Evolutionary conservation across 1,140 invertebrate species (phyloP), one percentile per base, ranked within the genome.

Genomic region (Aphelenchoides avenae): DNA sequence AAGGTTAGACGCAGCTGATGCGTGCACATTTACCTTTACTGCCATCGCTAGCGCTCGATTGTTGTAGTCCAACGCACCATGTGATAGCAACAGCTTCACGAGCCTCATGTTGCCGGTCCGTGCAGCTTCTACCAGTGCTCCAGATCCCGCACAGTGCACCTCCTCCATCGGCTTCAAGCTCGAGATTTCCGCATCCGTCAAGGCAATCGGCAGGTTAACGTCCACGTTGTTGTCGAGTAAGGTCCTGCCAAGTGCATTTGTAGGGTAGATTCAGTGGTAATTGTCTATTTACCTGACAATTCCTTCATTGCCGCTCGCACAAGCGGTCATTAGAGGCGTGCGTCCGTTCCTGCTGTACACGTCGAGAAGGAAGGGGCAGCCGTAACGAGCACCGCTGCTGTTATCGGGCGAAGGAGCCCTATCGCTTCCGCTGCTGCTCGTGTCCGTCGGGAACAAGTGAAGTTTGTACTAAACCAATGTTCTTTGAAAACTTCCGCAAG

Each of bases 41-140:
- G 27, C 27, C 57, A 13, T 31, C 44, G 54, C 15, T 31, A 94
- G 79, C 9, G 90, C 90, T 60, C 85, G 83, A 52, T 87, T 87
- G 36, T 89, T 86, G 43, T 89, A 85, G 79, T 96, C 93, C 11
- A 85, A 80, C 2, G 91, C 90, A n/a, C 89, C 88, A 70, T 86
- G 81, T 62, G 86, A 85, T 6, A 96, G 77, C n/a, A 96, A 76
- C 30, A 90, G 76, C 62, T 88, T 85, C 7, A 86, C 79, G 56
- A 79, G 66, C 9, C 71, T 52, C 62, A 85, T 82, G 41, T 83
- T 82, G 41, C 83, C 76, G 41, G 86, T 84, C 26, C 84, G 81
- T 67, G 85, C 87, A 15, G 88, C 87, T 79, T 88, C 85, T 0
- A 86, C 83, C 43, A 89, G 79, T 7, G 85, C 83, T 1, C 84